These are phyloP conservation scores for Stichodactyla mertensii DNA, from an alignment of 64 coral and sea anemone genomes.

Conservation along the genomic window DNA sequence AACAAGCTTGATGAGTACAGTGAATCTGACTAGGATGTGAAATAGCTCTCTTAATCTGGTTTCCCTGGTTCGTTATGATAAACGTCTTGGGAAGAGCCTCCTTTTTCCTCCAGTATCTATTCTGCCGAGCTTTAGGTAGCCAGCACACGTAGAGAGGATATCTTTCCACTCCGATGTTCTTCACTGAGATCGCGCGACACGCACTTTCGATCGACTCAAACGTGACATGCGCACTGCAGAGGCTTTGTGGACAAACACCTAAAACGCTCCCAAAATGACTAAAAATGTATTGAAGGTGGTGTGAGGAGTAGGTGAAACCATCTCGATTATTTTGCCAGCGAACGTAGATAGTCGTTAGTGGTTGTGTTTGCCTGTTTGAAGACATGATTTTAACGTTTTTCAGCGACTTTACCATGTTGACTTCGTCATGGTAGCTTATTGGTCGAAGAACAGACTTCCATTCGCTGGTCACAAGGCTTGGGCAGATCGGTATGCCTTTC, in stretches of 20 bases:
- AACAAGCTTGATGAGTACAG: not conserved
- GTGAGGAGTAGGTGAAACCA: not conserved
- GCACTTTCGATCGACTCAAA: conserved; percentile 3
- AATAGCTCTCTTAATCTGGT: not conserved
- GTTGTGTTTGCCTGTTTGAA: not conserved
- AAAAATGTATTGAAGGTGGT: not conserved
- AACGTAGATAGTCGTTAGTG: conserved; percentile 10
- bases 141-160: conserved; percentile 12
- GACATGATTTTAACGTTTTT: not conserved
- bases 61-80: not conserved
- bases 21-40: not conserved
- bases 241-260: not conserved
- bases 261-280: not conserved
- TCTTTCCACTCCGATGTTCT: not conserved
- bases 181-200: not conserved
- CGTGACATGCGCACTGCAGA: not conserved
- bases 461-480: not conserved
- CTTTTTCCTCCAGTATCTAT: not conserved
- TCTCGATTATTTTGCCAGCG: conserved; percentile 10
- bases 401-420: not conserved
- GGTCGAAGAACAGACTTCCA: conserved; percentile 17
- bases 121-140: not conserved
- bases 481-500: not conserved
- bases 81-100: not conserved
- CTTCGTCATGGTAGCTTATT: not conserved